phyloP scores from a whole-genome alignment of 2,888 invertebrate species.

The Altica lythri region DNA sequence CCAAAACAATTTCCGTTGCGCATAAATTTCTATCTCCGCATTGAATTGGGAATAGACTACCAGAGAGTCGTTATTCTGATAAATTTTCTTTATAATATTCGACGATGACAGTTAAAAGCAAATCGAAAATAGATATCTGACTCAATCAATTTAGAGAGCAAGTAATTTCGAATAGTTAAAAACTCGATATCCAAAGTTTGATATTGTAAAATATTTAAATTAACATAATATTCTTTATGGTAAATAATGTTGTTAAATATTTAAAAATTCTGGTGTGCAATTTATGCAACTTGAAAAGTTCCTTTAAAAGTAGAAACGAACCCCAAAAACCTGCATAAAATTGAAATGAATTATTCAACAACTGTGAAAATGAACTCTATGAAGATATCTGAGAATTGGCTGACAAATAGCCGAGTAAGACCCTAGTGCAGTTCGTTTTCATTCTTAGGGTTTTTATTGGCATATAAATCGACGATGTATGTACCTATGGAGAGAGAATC shows the following conservation, averaged over 20 bases:
- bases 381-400: slow-evolving; percentile 22
- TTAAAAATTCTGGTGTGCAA: no score
- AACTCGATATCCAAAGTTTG: no score
- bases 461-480: slow-evolving; percentile 33
- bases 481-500: slow-evolving; percentile 30
- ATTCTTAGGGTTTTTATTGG: slow-evolving; percentile 26
- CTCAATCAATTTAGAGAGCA: neutral
- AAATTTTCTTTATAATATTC: slow-evolving; percentile 25
- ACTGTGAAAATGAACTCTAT: slow-evolving; percentile 17
- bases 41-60: slow-evolving; percentile 19
- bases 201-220: no score
- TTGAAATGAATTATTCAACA: slow-evolving; percentile 15
- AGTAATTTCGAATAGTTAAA: no score
- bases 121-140: neutral
- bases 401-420: slow-evolving; percentile 27
- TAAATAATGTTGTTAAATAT: no score
- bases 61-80: slow-evolving; percentile 18
- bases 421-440: slow-evolving; percentile 25
- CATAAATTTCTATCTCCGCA: slow-evolving; percentile 11
- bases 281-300: no score
- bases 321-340: no score
- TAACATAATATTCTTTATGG: no score
- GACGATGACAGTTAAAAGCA: slow-evolving; percentile 13
- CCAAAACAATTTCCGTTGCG: neutral
- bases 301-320: no score